These are phyloP conservation scores for Mesoligia furuncula DNA, from an alignment of 2,888 invertebrate species.

Conservation along the genomic window DNA sequence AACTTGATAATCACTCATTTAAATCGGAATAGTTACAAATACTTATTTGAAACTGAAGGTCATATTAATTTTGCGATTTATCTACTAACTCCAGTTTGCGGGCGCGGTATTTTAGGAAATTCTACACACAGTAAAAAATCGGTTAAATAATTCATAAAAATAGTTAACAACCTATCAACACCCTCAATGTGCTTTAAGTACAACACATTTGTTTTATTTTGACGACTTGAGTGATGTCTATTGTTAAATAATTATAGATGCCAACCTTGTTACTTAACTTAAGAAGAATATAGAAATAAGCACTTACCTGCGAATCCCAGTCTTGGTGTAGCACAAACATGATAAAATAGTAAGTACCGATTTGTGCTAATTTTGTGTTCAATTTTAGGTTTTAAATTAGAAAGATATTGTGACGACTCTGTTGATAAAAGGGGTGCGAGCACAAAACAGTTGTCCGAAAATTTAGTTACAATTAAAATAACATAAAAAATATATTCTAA, in stretches of 20 bases:
- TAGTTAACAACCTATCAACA: neutral
- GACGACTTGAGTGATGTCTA: neutral
- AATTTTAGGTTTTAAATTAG: neutral
- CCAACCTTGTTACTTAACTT: neutral
- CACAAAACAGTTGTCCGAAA: slow-evolving; percentile 12
- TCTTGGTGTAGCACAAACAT: slow-evolving; percentile 6
- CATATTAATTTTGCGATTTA: neutral
- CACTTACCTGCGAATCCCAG: slow-evolving; percentile 59
- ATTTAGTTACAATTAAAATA: slow-evolving; percentile 64
- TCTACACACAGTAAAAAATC: neutral
- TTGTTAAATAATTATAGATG: neutral
- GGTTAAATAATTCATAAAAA: neutral
- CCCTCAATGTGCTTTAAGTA: no score
- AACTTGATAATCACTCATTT: neutral
- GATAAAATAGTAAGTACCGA: slow-evolving; percentile 5
- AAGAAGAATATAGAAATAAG: slow-evolving; percentile 19
- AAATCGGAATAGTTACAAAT: neutral
- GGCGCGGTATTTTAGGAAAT: neutral
- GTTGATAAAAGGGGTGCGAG: slow-evolving; percentile 36
- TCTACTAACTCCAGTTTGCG: neutral
- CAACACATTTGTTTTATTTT: neutral
- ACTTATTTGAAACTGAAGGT: neutral
- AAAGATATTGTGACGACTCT: slow-evolving; percentile 50
- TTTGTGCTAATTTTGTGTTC: neutral
- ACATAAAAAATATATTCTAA: slow-evolving; percentile 76